Conservation (phyloP, 2,113 vertebrate genomes). For the Clupea harengus region DNA sequence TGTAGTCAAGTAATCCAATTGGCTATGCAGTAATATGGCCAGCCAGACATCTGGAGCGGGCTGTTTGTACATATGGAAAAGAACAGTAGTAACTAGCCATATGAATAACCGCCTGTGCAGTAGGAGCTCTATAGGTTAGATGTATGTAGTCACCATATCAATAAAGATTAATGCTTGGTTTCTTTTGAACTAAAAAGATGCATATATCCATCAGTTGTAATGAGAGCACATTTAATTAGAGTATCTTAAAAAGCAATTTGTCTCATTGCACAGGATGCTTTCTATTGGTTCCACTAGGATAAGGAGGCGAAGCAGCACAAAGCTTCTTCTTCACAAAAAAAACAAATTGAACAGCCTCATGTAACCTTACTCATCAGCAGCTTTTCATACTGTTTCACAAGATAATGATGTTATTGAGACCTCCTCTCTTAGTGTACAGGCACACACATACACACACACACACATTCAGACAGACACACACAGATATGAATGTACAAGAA, state of each 20-base stretch:
- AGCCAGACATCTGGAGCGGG: not conserved
- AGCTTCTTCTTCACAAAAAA: slow-evolving; percentile 20
- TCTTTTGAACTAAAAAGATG: not conserved
- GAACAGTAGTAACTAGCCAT: not conserved
- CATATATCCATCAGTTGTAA: not conserved
- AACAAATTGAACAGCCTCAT: slow-evolving; percentile 35
- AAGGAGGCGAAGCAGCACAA: not conserved
- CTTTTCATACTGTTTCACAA: slow-evolving; percentile 34
- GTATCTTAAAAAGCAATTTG: not conserved
- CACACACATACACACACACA: slow-evolving; percentile 1
- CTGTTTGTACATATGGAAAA: not conserved
- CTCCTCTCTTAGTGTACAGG: not conserved
- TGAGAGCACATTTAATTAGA: not conserved
- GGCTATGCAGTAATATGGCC: not conserved
- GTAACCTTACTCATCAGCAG: slow-evolving; percentile 36
- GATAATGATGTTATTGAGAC: slow-evolving; percentile 27
- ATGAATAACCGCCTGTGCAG: not conserved
- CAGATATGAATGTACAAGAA: not conserved
- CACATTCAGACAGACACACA: not conserved
- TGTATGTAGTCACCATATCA: not conserved
- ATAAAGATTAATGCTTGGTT: not conserved
- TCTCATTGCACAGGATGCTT: not conserved
- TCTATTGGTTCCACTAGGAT: not conserved
- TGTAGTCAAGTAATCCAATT: not conserved
- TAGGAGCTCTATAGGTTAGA: not conserved